These are phyloP conservation scores for Coptotermes formosanus DNA, from an alignment of 1,140 invertebrate genomes.

Conservation along the genomic window DNA sequence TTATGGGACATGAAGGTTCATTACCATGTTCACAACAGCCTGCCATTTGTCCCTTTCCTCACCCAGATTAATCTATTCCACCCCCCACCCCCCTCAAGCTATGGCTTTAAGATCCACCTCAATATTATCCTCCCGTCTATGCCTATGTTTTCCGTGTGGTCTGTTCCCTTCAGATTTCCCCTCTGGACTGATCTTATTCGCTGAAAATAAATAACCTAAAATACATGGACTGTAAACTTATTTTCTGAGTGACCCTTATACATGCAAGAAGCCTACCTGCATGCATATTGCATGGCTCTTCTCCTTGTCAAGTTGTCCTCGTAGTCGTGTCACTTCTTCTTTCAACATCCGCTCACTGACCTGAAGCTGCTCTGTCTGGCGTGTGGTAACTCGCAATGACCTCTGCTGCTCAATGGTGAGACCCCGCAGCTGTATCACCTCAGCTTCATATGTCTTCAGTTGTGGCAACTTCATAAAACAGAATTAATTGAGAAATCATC, in stretches of 20 bases:
- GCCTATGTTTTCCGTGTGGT: too few relatives aligned
- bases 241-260: neutral
- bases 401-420: conserved; percentile 59
- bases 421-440: conserved; percentile 57
- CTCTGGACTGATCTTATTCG: too few relatives aligned
- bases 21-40: too few relatives aligned
- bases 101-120: too few relatives aligned
- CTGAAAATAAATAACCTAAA: too few relatives aligned
- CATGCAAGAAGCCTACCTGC: conserved; percentile 38
- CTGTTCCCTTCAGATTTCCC: too few relatives aligned
- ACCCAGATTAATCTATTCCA: too few relatives aligned
- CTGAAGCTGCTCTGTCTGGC: conserved; percentile 58
- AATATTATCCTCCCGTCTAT: too few relatives aligned
- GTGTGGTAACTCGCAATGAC: conserved; percentile 53
- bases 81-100: too few relatives aligned
- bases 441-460: conserved; percentile 58
- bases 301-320: conserved; percentile 51
- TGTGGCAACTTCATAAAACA: conserved; percentile 47
- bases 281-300: conserved; percentile 50
- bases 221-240: too few relatives aligned
- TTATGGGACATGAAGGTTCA: too few relatives aligned
- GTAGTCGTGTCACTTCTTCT: conserved; percentile 54
- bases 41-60: too few relatives aligned
- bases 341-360: conserved; percentile 55
- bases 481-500: neutral